Percentiles rank a stretch among this genome's conserved stretches.
These are phyloP conservation scores for Trissolcus basalis DNA, from an alignment of 1,140 invertebrate species.

Conservation along the genomic window DNA sequence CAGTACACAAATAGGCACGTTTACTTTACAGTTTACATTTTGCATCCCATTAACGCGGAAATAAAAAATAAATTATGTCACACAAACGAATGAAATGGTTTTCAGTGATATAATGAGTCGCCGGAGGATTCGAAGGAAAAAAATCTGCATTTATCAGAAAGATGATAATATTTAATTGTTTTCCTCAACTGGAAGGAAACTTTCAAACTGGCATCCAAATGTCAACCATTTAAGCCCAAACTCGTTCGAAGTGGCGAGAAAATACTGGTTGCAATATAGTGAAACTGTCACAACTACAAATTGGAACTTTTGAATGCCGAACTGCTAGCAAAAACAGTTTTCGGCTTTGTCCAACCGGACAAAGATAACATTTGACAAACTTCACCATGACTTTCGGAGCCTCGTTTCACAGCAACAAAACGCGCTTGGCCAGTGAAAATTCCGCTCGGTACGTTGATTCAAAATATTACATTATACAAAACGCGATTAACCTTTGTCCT, in stretches of 20 bases:
- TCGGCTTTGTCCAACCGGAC: constrained; percentile 7
- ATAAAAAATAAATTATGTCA: no score
- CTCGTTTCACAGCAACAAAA: constrained; percentile 54
- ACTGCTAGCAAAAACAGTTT: not conserved
- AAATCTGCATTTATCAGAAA: constrained; percentile 37
- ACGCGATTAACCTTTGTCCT: constrained; percentile 26
- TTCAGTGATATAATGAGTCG: constrained; percentile 44
- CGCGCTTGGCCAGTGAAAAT: constrained; percentile 52
- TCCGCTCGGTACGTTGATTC: constrained; percentile 53
- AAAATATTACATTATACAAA: constrained; percentile 31
- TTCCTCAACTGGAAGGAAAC: constrained; percentile 14
- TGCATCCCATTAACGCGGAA: no score
- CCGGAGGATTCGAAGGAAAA: constrained; percentile 36
- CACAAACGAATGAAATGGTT: constrained; percentile 1
- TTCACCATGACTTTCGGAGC: constrained; percentile 57
- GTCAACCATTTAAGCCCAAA: constrained; percentile 13
- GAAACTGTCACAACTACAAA: constrained; percentile 15
- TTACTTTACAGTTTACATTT: no score
- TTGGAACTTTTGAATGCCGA: constrained; percentile 7
- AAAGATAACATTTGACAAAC: constrained; percentile 30
- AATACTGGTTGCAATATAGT: constrained; percentile 15
- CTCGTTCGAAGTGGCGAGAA: constrained; percentile 18
- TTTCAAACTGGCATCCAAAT: constrained; percentile 14
- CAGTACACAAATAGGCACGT: no score
- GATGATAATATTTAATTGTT: constrained; percentile 25